Base-by-base conservation (phyloP, 2,113 vertebrate species). In the Xenopus borealis region DNA sequence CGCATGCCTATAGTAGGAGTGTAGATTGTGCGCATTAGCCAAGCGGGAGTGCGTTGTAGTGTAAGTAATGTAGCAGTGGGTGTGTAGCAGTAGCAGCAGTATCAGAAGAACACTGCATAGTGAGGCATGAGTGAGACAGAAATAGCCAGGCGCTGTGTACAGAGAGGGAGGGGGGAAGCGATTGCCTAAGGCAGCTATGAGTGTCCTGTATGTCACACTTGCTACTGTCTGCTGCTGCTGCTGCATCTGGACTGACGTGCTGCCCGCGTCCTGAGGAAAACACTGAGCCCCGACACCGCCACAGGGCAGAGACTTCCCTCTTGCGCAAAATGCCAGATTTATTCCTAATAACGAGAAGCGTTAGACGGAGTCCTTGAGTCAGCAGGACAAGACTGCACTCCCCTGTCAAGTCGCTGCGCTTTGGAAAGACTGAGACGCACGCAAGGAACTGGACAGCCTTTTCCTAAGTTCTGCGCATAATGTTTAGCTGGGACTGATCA, bases 181-280 rank as follows among this genome's bases (percentile, higher is more conserved):
- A 40, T 62, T 3, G 58, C 66, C 66, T 16, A 63, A 68, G 73
- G 66, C 55, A 62, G 12, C 45, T 62, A 12, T 69, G 62, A 40
- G n/a, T 23, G 46, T 67, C 66, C 73, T 69, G 62, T 44, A 68
- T 52, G 20, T 75, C 72, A 61, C 58, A 69, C 73, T 75, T 75
- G 58, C 66, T 27, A 45, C 65, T 69, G 53, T 46, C 45, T n/a
- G n/a, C n/a, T n/a, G n/a, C n/a, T n/a, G n/a, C n/a, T n/a, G 16
- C 63, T 62, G 65, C 55, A 61, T 62, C 65, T 62, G 73, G 66
- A 62, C 58, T 75, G 73, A 75, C 58, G 57, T 55, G 5, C 44
- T 13, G 53, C 65, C 73, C 62, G 14, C 23, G 30, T 63, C 69
- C 69, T 58, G 7, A 47, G 62, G 50, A 71, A 64, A 59, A 58